Conservation (phyloP, 2,888 invertebrate species). For the Silvanus unidentatus region DNA sequence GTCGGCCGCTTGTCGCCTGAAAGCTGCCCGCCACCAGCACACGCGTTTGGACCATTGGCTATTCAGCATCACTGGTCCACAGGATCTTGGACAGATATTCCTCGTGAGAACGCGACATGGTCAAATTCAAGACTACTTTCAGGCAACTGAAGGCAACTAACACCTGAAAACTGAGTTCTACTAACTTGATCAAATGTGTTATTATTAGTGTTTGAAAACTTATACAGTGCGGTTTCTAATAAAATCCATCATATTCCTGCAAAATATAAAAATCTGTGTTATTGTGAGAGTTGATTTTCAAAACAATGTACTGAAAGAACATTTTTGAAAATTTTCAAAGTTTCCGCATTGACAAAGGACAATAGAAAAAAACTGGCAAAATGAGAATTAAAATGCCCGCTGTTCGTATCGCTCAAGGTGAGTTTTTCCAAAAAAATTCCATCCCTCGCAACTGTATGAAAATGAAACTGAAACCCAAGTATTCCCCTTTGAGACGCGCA, state of each 20-base stretch:
- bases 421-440: too few species aligned
- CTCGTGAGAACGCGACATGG: conserved; percentile 3
- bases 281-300: too few species aligned
- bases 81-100: conserved; percentile 10
- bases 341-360: neutral
- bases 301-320: too few species aligned
- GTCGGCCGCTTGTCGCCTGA: conserved; percentile 34
- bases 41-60: conserved; percentile 48
- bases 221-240: too few species aligned
- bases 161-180: conserved; percentile 1
- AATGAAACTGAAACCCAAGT: too few species aligned
- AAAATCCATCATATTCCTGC: too few species aligned
- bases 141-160: neutral
- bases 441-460: too few species aligned
- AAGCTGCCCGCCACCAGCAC: conserved; percentile 37
- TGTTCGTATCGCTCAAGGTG: conserved; percentile 94
- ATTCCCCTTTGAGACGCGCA: too few species aligned
- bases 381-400: conserved; percentile 98
- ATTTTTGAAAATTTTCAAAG: neutral
- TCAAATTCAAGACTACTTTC: conserved; percentile 1
- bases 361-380: conserved; percentile 50
- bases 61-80: conserved; percentile 43
- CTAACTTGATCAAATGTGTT: neutral
- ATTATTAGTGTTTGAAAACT: too few species aligned
- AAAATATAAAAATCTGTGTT: too few species aligned